These are phyloP conservation scores for Medauroidea extradentata DNA, from an alignment of 1,140 invertebrate species.

Conservation along the genomic window DNA sequence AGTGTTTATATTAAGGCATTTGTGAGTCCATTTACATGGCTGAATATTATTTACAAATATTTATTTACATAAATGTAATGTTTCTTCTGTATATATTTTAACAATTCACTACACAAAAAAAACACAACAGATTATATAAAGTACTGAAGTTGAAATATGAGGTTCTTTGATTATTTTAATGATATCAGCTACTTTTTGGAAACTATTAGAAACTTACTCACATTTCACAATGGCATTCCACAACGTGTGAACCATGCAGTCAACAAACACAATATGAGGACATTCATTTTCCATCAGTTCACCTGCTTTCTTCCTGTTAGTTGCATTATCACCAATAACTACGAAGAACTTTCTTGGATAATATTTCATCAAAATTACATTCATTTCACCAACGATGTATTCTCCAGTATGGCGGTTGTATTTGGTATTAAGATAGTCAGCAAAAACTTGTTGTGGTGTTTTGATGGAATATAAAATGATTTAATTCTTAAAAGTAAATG, in stretches of 20 bases:
- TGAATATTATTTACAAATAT: too few species aligned
- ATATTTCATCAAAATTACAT: conserved; percentile 28
- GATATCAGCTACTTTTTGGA: background rate
- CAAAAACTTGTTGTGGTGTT: conserved; percentile 33
- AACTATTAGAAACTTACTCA: background rate
- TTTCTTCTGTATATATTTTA: too few species aligned
- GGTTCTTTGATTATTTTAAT: background rate
- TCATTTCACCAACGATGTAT: conserved; percentile 24
- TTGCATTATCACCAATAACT: conserved; percentile 30
- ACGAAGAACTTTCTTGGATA: conserved; percentile 29
- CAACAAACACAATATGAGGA: background rate
- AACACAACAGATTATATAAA: too few species aligned
- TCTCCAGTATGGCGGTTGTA: conserved; percentile 26
- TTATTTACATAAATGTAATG: too few species aligned
- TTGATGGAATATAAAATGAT: conserved; percentile 30
- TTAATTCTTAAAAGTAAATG: too few species aligned
- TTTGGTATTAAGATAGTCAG: conserved; percentile 23
- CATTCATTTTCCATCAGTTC: conserved; percentile 14
- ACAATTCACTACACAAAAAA: too few species aligned
- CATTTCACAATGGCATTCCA: background rate
- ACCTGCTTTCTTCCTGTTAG: conserved; percentile 26
- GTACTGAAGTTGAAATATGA: background rate
- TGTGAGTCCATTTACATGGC: too few species aligned
- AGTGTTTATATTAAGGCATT: too few species aligned
- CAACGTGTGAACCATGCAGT: background rate